Base-by-base conservation (phyloP, 2,888 invertebrate species). In the Nomada flava region DNA sequence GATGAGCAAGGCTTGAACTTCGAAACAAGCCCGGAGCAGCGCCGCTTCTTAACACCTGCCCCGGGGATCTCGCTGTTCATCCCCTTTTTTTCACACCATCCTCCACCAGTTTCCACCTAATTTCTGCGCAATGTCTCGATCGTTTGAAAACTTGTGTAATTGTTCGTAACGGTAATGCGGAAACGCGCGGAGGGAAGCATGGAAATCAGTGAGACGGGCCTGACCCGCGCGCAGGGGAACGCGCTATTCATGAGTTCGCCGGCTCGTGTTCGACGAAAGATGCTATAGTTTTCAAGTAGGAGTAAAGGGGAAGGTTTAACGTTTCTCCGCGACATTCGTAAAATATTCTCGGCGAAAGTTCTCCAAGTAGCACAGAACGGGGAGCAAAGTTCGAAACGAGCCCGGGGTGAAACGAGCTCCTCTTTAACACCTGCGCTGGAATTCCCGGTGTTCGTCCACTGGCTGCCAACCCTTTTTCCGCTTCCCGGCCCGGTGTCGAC, bases 11-110 rank as follows among this genome's bases (percentile, higher is more conserved):
- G 79, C 50, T 78, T 60, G 60, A 87, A 87, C 69, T 89, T 89
- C 62, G 85, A 82, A 87, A 87, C 85, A 87, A 88, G 82, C 76
- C 74, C 60, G 69, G 78, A 70, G 85, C 72, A 65, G 63, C 53
- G 68, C 50, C 72, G 70, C 76, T 70, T 79, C 84, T 83, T 87
- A 83, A 83, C 89, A 88, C 90, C 89, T 88, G 88, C 82, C 81
- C 82, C 79, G 79, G 84, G 84, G 87, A 89, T 89, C 87, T 81
- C 84, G 60, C 3, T 20, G 36, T 64, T 76, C 77, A 80, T 75
- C 70, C 70, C 68, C 26, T 50, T 71, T 74, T 70, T 74, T 80
- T 26, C 26, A 20, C 13, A 13, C 26, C 26, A 11, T 15, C 20
- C 62, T 50, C 26, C 20, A 47, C 55, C 50, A 29, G 50, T 76